A percentile compares a stretch with the other conserved stretches of the same genome.
phyloP scores from a whole-genome alignment of 2,797 vertebrate genomes.

The Pygocentrus nattereri region DNA sequence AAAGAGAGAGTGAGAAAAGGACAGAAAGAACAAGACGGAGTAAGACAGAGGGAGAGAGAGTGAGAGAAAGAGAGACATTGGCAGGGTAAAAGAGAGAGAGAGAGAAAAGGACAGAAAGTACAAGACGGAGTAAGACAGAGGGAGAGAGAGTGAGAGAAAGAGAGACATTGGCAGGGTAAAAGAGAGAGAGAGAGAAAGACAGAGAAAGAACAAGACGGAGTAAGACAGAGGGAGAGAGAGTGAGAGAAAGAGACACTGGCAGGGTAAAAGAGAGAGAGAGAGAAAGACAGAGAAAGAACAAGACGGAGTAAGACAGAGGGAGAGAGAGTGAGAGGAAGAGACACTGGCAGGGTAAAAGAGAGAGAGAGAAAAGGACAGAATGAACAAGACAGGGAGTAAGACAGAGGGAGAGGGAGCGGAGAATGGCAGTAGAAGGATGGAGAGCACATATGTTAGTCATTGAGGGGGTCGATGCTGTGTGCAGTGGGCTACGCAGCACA shows the following conservation, averaged over 20 bases:
- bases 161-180: too few species aligned
- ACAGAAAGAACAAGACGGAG: neutral
- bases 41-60: too few species aligned
- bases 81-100: neutral
- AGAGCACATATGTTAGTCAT: constrained; percentile 76
- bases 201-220: too few species aligned
- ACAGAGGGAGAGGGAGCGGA: constrained; percentile 3
- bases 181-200: too few species aligned
- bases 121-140: too few species aligned
- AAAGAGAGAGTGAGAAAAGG: neutral
- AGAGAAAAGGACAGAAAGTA: neutral
- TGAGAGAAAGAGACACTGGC: neutral
- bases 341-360: neutral
- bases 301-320: neutral
- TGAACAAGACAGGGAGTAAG: too few species aligned
- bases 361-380: neutral
- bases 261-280: neutral
- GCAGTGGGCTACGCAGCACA: constrained; percentile 52
- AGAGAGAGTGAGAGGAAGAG: neutral
- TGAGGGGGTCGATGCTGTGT: constrained; percentile 54
- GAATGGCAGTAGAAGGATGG: constrained; percentile 40
- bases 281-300: neutral
- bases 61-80: neutral
- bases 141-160: too few species aligned
- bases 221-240: neutral